Evolutionary conservation across 2,888 invertebrate species (phyloP), one percentile per base, ranked within the genome.

Genomic region (Orchestes rusci): DNA sequence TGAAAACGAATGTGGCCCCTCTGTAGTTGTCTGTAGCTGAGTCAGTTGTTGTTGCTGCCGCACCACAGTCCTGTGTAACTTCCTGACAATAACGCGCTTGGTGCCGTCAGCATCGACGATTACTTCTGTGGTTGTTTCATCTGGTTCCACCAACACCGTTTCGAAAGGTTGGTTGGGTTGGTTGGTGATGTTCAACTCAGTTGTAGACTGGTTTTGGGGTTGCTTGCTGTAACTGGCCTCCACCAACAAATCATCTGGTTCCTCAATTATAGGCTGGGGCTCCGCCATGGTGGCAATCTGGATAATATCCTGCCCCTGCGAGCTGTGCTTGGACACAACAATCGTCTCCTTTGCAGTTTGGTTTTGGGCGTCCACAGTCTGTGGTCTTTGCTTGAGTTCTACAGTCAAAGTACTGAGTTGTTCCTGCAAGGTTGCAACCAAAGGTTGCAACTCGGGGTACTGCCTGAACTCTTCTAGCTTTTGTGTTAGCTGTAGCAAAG

Each of bases 61-160:
- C 0, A 82, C 76, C 15, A 80, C 67, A 1, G 82, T 84, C 57
- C 79, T 76, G 40, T 82, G 76, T 3, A 84, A 63, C 66, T 84
- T 87, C 53, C 76, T 80, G 0, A 88, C 80, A 43, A 88, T 82
- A 37, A 88, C 85, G 53, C 84, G 74, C 59, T 82, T 86, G 0
- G 84, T 84, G 3, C 88, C 88, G 62, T 88, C 87, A 13, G 86
- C 77, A 57, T 85, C 86, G 0, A 80, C 77, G n/a, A 84, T 76
- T 2, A 87, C 82, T 68, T 85, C 84, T 1, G 87, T 88, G 1
- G 84, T 86, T 2, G 86, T 84, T 62, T 86, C 83, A 63, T 85
- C 86, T 0, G 88, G 88, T 63, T 88, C 86, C 1, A 84, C 78
- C 62, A 88, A 78, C 3, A 86, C 75, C 1, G 88, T 87, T 66